These are phyloP conservation scores for Corythaeola cristata DNA, from an alignment of 2,113 vertebrate genomes.

Conservation along the genomic window DNA sequence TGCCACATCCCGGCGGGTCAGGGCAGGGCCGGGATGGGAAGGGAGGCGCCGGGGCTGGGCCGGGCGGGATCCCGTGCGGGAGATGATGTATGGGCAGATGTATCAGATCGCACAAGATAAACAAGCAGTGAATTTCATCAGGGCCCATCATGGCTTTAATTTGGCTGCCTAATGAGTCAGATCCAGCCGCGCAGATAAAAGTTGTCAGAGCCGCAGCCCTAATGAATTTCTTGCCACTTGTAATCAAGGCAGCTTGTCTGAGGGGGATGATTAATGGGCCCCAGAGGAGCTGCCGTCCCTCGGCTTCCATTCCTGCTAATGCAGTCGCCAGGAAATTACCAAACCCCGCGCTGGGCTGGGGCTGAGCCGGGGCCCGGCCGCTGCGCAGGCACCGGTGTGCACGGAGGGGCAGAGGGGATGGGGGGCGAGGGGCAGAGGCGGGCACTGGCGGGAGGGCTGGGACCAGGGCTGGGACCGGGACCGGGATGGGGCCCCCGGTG, in stretches of 20 bases:
- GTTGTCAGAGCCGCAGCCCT: constrained; percentile 93
- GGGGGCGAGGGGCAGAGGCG: accelerated
- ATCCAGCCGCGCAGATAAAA: constrained; percentile 94
- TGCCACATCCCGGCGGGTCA: accelerated
- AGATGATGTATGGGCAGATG: constrained; percentile 90
- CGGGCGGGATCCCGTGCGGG: constrained; percentile 52
- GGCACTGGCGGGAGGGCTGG: accelerated
- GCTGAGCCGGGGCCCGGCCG: neutral
- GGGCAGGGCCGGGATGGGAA: constrained; percentile 9
- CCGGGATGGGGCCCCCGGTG: accelerated
- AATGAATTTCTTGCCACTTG: constrained; percentile 99
- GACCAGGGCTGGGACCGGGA: neutral
- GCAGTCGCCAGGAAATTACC: constrained; percentile 75
- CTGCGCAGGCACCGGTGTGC: neutral
- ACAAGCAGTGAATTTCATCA: constrained; percentile 96
- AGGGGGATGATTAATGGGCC: constrained; percentile 94
- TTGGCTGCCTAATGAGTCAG: constrained; percentile 96
- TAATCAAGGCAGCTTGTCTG: constrained; percentile 97
- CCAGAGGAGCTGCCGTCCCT: constrained; percentile 93
- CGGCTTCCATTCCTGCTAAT: constrained; percentile 84
- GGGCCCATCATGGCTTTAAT: constrained; percentile 95
- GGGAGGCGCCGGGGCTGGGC: constrained; percentile 13
- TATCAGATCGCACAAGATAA: constrained; percentile 94
- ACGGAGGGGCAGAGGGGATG: accelerated
- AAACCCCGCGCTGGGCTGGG: constrained; percentile 18